Evolutionary conservation across 1,140 invertebrate species (phyloP).

Genomic region (Papilio helenus): DNA sequence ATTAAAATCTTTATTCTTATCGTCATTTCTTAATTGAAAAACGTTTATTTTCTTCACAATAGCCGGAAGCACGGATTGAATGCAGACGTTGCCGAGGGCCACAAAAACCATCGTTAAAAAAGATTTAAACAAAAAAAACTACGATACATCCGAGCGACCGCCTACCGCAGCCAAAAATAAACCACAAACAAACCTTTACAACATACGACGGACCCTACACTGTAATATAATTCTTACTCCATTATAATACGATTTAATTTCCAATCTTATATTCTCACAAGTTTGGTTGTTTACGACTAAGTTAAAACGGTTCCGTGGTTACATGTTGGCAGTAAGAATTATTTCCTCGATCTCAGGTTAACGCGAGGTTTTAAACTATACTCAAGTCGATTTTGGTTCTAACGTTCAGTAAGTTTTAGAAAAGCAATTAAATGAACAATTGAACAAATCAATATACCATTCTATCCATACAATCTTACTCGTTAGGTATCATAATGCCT

Average conservation of each 20-base stretch:
- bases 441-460: background rate
- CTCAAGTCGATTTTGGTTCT: conserved; percentile 42
- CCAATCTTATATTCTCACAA: background rate
- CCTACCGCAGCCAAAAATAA: conserved; percentile 82
- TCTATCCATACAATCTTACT: background rate
- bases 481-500: background rate
- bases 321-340: conserved; percentile 67
- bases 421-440: background rate
- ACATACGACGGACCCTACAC: conserved; percentile 22
- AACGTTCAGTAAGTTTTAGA: background rate
- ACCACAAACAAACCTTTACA: conserved; percentile 47
- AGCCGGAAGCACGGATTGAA: conserved; percentile 73
- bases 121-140: conserved; percentile 61
- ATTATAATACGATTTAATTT: background rate
- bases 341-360: conserved; percentile 59
- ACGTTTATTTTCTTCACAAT: conserved; percentile 62
- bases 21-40: conserved; percentile 59
- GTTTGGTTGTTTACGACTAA: conserved; percentile 5
- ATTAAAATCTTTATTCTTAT: conserved; percentile 17
- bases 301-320: conserved; percentile 56
- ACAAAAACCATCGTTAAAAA: conserved; percentile 66
- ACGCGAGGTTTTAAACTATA: conserved; percentile 56
- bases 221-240: conserved; percentile 35
- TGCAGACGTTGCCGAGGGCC: conserved; percentile 61
- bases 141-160: conserved; percentile 71